A percentile compares a stretch with the other conserved stretches of the same genome.
phyloP scores from a whole-genome alignment of 2,113 vertebrate species.

The Platichthys stellatus region DNA sequence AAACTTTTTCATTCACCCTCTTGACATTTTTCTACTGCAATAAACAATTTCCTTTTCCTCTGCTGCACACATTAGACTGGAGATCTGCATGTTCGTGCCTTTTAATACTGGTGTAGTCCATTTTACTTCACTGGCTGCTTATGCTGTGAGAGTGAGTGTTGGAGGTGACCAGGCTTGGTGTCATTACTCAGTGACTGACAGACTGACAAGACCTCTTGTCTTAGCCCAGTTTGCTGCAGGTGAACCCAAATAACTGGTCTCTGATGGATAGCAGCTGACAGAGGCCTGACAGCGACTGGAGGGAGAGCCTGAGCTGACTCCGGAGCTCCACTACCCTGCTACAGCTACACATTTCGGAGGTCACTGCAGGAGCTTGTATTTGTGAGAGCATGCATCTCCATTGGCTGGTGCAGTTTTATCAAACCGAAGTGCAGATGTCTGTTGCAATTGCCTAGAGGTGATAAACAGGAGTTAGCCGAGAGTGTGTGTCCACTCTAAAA shows the following conservation, averaged over 20 bases:
- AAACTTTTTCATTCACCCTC: constrained; percentile 20
- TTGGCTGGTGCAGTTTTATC: constrained; percentile 42
- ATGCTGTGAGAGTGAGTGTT: constrained; percentile 43
- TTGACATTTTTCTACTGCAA: constrained; percentile 20
- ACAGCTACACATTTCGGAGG: constrained; percentile 57
- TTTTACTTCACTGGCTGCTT: constrained; percentile 23
- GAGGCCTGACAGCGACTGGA: constrained; percentile 82
- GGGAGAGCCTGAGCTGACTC: constrained; percentile 61
- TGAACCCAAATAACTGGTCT: constrained; percentile 80
- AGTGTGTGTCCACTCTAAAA: constrained; percentile 58
- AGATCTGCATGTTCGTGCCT: background rate
- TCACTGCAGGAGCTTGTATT: constrained; percentile 61
- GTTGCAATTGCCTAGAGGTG: constrained; percentile 29
- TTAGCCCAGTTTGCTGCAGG: constrained; percentile 81
- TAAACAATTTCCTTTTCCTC: constrained; percentile 8
- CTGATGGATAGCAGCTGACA: constrained; percentile 88
- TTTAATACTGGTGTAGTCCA: background rate
- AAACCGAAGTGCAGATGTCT: constrained; percentile 26
- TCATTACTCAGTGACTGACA: constrained; percentile 79
- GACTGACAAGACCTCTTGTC: constrained; percentile 77
- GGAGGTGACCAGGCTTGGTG: constrained; percentile 64
- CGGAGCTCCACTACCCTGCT: constrained; percentile 15
- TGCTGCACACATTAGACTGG: constrained; percentile 8
- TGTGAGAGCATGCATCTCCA: constrained; percentile 42
- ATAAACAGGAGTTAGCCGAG: constrained; percentile 34